A percentile compares a stretch with the other conserved stretches of the same genome.
Conservation (phyloP, 92 coral and sea anemone species). For the Umimayanthus chanpuru region DNA sequence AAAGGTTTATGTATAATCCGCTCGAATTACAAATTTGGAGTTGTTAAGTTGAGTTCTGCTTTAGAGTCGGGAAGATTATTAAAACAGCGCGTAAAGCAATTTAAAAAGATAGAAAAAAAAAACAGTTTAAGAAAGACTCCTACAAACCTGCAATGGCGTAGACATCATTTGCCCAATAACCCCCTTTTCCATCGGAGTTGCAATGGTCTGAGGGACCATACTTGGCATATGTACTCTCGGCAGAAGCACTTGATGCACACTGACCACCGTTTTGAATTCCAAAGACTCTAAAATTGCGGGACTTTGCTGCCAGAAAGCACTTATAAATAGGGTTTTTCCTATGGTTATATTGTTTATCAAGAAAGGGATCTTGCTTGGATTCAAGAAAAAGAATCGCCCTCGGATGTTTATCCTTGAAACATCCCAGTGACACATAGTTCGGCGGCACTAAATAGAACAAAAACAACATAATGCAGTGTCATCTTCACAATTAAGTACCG, state of each 20-base stretch:
- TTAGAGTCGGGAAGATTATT: not conserved
- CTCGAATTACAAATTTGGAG: too few relatives aligned
- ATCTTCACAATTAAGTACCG: too few relatives aligned
- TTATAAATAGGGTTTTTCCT: not conserved
- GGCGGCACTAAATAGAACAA: not conserved
- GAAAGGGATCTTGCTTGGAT: not conserved
- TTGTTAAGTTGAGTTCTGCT: too few relatives aligned
- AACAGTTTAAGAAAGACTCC: not conserved
- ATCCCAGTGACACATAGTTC: not conserved
- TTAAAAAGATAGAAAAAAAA: too few relatives aligned
- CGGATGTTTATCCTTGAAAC: not conserved
- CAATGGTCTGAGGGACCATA: not conserved
- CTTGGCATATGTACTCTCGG: not conserved
- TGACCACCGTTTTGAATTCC: not conserved
- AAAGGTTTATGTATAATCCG: too few relatives aligned
- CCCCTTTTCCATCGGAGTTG: not conserved
- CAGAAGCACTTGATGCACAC: not conserved
- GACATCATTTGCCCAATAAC: not conserved
- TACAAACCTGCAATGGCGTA: slow-evolving; percentile 1
- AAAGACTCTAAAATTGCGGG: slow-evolving; percentile 1
- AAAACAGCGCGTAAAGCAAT: not conserved
- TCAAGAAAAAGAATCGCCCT: not conserved
- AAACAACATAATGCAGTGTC: too few relatives aligned
- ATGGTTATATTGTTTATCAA: not conserved
- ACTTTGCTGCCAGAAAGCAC: not conserved